These are phyloP conservation scores for Pentalonia nigronervosa DNA, from an alignment of 1,140 invertebrate genomes.

Conservation along the genomic window DNA sequence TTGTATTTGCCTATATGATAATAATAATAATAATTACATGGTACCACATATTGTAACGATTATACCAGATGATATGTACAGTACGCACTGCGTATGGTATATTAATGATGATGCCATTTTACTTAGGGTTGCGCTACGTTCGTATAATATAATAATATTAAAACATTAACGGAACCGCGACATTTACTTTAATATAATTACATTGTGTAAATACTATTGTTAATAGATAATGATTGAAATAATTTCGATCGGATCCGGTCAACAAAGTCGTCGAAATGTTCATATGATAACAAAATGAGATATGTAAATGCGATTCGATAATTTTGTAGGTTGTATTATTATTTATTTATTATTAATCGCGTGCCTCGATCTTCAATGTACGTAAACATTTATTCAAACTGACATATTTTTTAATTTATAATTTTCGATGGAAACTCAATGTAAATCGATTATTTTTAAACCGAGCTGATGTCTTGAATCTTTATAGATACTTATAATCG, in stretches of 20 bases:
- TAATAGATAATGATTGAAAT: not conserved
- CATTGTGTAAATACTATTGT: constrained; percentile 23
- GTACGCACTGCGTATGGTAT: not conserved
- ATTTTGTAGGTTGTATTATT: not conserved
- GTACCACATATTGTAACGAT: not conserved
- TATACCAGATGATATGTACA: not conserved
- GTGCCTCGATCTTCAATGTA: no score
- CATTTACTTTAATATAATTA: not conserved
- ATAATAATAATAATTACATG: no score
- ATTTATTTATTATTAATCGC: not conserved
- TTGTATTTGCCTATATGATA: not conserved
- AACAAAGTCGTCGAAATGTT: no score
- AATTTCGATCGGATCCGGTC: not conserved
- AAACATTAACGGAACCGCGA: not conserved
- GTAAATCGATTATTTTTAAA: not conserved
- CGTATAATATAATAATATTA: not conserved
- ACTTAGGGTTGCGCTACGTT: not conserved
- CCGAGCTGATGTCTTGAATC: not conserved
- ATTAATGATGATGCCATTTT: constrained; percentile 34
- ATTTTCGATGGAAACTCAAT: not conserved
- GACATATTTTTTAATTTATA: not conserved
- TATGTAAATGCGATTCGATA: not conserved
- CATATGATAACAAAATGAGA: not conserved
- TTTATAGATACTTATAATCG: not conserved
- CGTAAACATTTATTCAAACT: not conserved